Base-by-base conservation (phyloP, 1,140 invertebrate species). In the Plutomurus gul region DNA sequence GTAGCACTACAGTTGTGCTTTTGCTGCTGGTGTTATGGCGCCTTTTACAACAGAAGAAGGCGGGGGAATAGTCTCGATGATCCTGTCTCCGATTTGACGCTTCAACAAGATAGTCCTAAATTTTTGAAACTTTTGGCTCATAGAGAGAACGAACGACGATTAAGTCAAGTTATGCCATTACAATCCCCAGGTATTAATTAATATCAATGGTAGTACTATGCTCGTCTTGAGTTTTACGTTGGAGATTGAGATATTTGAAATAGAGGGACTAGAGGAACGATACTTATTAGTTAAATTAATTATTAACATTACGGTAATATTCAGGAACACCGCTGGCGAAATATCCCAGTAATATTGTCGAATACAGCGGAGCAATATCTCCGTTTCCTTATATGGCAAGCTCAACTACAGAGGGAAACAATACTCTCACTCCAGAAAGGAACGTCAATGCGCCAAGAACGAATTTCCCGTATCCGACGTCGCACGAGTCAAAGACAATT, bases 61-160 rank as follows among this genome's bases (percentile, higher is more conserved):
- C 27, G 78, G 18, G 49, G 20, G n/a, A 70, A 47, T 43, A 40
- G 72, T 13, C 13, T 70, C 5, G 72, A 79, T 22, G 70, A 75
- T 25, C 11, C 49, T 7, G 73, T 74, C 36, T 79, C 78, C 18
- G 78, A 79, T 30, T 43, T 79, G 20, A 79, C 78, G 0, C 43
- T 79, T 13, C 49, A 73, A 20, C 70, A 79, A 37, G 78, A 79
- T 43, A 79, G 78, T 75, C 78, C 78, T 39, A 79, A 72, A 71
- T 79, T 79, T 65, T 75, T 79, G 36, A 79, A 79, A 49, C 60
- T 79, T 33, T 49, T 79, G 40, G 73, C 78, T 46, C 47, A 79
- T 8, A 79, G 75, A 47, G 77, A 78, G 39, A 78, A 78, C 33
- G 49, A 43, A 37, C 65, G 78, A 49, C 18, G 78, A 8, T 37